phyloP scores from a whole-genome alignment of 1,140 invertebrate genomes.

The Drosophila nigrodunni region DNA sequence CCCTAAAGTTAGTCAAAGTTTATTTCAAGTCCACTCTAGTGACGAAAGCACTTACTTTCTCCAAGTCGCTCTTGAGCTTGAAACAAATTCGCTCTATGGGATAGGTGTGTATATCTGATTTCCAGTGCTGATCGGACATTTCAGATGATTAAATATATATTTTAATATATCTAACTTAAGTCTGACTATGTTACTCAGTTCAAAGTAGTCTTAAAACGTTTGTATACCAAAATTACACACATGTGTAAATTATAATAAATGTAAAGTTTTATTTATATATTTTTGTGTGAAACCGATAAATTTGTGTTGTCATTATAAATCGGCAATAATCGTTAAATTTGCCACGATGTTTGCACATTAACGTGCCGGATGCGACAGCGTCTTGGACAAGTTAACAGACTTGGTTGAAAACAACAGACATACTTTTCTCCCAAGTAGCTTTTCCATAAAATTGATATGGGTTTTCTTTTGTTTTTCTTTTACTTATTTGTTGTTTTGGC shows the following conservation, averaged over 20 bases:
- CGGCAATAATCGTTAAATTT: conserved; percentile 58
- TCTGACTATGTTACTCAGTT: not conserved
- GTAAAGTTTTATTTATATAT: conserved; percentile 1
- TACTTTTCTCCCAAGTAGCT: not conserved
- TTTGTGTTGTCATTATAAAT: conserved; percentile 50
- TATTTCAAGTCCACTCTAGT: not conserved
- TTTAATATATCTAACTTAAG: too few relatives aligned
- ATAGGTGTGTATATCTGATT: not conserved
- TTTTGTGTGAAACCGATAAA: conserved; percentile 34
- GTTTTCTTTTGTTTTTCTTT: not conserved
- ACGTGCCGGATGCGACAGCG: conserved; percentile 38
- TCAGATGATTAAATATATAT: too few relatives aligned
- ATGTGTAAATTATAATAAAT: not conserved
- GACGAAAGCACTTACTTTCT: conserved; percentile 10
- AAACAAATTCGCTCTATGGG: not conserved
- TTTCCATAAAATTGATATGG: conserved; percentile 41
- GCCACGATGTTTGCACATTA: conserved; percentile 57
- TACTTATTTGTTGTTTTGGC: conserved; percentile 47
- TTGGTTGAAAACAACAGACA: conserved; percentile 1
- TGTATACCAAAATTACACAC: too few relatives aligned
- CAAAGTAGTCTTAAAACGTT: too few relatives aligned
- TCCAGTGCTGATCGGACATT: not conserved
- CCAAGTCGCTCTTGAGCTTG: not conserved
- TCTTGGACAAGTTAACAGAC: conserved; percentile 15
- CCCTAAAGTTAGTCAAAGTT: conserved; percentile 32